A percentile compares a stretch with the other conserved stretches of the same genome.
phyloP scores from a whole-genome alignment of 2,888 invertebrate species.

The Cetonia aurata region DNA sequence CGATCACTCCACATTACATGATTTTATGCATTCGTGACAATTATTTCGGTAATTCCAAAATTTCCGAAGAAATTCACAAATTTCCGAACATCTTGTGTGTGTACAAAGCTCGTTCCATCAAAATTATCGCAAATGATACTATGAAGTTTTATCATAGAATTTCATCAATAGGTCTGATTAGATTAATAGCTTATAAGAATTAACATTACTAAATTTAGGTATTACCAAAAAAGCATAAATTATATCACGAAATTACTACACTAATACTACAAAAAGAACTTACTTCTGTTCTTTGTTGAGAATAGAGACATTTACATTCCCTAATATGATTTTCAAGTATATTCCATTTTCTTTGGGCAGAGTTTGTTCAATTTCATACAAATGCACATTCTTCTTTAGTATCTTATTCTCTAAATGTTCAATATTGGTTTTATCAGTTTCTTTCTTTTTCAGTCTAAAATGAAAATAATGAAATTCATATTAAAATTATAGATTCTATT shows the following conservation, averaged over 20 bases:
- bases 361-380: constrained; percentile 93
- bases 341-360: constrained; percentile 93
- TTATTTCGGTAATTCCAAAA: too few relatives aligned
- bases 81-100: too few relatives aligned
- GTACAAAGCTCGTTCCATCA: too few relatives aligned
- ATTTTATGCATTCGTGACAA: too few relatives aligned
- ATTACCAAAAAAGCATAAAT: neutral
- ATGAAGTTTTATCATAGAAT: neutral
- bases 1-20: too few relatives aligned
- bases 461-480: neutral
- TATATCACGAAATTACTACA: constrained; percentile 11
- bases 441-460: constrained; percentile 59
- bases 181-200: constrained; percentile 3
- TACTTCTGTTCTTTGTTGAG: constrained; percentile 97
- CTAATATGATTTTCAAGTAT: constrained; percentile 95
- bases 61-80: too few relatives aligned
- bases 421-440: constrained; percentile 70
- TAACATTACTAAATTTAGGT: neutral
- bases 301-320: constrained; percentile 97
- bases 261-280: constrained; percentile 62
- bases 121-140: too few relatives aligned
- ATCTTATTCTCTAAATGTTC: constrained; percentile 81
- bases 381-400: constrained; percentile 84
- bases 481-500: constrained; percentile 1
- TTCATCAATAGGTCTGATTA: constrained; percentile 4